Conservation (phyloP, 2,888 invertebrate species). For the Deilephila porcellus region DNA sequence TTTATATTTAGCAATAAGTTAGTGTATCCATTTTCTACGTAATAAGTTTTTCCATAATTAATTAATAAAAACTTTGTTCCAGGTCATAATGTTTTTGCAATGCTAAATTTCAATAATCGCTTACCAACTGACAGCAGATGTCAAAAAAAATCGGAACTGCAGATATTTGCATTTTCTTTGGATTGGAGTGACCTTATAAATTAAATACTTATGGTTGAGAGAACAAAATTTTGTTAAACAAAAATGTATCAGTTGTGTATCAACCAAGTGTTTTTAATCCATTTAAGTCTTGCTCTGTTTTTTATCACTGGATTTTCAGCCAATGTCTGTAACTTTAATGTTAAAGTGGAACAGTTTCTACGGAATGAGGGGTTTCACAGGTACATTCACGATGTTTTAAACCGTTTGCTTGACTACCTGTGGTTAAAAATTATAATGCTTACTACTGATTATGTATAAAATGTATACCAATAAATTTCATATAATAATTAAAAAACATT, state of each 20-base stretch:
- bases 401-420: too few relatives aligned
- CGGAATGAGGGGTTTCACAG: slow-evolving; percentile 72
- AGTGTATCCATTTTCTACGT: too few relatives aligned
- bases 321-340: slow-evolving; percentile 59
- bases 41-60: too few relatives aligned
- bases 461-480: too few relatives aligned
- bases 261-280: not conserved
- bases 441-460: not conserved
- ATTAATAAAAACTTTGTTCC: too few relatives aligned
- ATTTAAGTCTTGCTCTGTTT: slow-evolving; percentile 31
- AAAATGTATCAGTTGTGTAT: not conserved
- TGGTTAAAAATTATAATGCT: not conserved
- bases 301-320: slow-evolving; percentile 43
- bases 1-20: too few relatives aligned
- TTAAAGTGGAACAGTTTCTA: slow-evolving; percentile 62
- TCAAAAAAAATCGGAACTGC: too few relatives aligned
- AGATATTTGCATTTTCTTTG: too few relatives aligned
- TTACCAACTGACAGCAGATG: too few relatives aligned
- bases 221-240: not conserved
- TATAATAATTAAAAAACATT: not conserved
- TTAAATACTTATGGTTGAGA: not conserved
- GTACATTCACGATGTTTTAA: slow-evolving; percentile 46
- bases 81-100: too few relatives aligned
- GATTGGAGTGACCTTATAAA: too few relatives aligned
- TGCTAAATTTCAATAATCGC: too few relatives aligned